Evolutionary conservation across 2,797 vertebrate genomes (phyloP), one percentile per base, ranked within the genome.

Genomic region (Malurus splendens): DNA sequence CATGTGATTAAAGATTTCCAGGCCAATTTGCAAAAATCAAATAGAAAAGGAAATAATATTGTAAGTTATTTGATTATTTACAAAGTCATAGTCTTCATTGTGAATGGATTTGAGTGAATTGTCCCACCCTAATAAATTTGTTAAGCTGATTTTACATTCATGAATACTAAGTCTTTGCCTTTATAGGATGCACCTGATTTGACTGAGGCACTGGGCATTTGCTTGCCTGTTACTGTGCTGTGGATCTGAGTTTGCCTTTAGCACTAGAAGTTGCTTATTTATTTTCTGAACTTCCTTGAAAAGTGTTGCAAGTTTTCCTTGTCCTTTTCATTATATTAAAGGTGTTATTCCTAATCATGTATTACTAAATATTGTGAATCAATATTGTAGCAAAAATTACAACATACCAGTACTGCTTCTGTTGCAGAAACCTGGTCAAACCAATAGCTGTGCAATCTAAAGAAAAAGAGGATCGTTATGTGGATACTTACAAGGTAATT

Each of bases 391-490:
- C 83, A 67, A 75, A 86, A 92, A 48, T 79, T 65, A 78, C 27
- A 80, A 87, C 36, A 9, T 55, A 65, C 18, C n/a, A 44, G 23
- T 83, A 32, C 44, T 90, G 33, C 14, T 94, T 82, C 56, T 89
- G 42, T 79, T 91, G 64, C 96, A 99, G 99, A 96, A 99, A 98
- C 90, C 97, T 99, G 77, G 97, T 93, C 93, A 99, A 99, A 95
- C 99, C 99, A 48, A 99, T 99, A 33, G 99, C 99, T 20, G 99
- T 99, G 60, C 99, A 99, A 90, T 99, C 98, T 18, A 99, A 99
- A 95, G 99, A 99, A 94, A 99, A 99, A 91, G 99, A 99, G 86
- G 99, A 99, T 93, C 98, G 99, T 51, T 99, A 99, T 17, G 98
- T 99, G 92, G 98, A 99, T 93, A 99, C 99, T 78, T 99, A 99